Evolutionary conservation across 1,140 invertebrate species (phyloP), one percentile per base, ranked within the genome.

Genomic region (Thaumetopoea pityocampa): DNA sequence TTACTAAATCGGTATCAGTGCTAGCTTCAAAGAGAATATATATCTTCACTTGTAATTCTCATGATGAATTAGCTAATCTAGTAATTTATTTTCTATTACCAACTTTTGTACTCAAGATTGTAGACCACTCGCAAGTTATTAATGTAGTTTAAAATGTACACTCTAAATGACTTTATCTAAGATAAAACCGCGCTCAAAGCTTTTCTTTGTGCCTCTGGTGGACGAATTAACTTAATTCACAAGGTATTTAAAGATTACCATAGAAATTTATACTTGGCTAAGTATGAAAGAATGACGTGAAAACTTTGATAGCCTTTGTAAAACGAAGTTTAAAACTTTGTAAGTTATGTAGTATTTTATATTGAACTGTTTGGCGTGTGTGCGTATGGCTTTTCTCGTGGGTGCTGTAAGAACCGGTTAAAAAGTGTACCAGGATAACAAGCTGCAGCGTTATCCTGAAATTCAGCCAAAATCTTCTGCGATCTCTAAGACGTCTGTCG

Each of bases 131-230:
- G 53, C 66, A 59, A 60, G 63, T 69, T 70, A 72, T 76, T 69
- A 76, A 71, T 71, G 67, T 76, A 76, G 66, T 72, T 76, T 72
- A 76, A 76, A 72, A 76, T 68, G 68, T 68, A 64, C 63, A 59
- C 66, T 62, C 50, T 45, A 62, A 68, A 71, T 63, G 64, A 63
- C 64, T 63, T 76, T 64, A 66, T 71, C 67, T 45, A 41, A 65
- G 59, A 67, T 74, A 50, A 71, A 68, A 67, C 63, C 60, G 40
- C 56, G 62, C 49, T 71, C 51, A 56, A 64, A 65, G 46, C 53
- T 69, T 65, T 65, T 70, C 62, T 72, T 72, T 70, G 62, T 70
- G 64, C 44, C 45, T 49, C 50, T 71, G 67, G 66, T 51, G 57
- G 41, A 51, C 36, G 57, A 66, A 67, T 70, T 68, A 68, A 68